phyloP scores from a whole-genome alignment of 1,140 invertebrate genomes.

The Panagrolaimus sp. region DNA sequence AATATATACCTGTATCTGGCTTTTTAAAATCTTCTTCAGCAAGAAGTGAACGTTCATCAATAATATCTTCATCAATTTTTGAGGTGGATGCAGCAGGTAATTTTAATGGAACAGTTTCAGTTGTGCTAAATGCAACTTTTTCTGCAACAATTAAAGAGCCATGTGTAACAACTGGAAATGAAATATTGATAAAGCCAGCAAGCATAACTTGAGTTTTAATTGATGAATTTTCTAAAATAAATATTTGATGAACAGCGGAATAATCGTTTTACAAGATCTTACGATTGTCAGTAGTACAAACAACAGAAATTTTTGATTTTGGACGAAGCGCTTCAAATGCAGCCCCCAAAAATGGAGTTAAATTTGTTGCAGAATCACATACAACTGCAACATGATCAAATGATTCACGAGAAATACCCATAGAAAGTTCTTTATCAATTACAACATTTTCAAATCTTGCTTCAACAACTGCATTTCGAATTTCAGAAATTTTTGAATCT shows the following conservation, averaged over 20 bases:
- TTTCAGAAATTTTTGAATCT: too few species aligned
- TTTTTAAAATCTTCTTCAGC: conserved; percentile 37
- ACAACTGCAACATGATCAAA: neutral
- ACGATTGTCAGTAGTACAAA: neutral
- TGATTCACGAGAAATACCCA: neutral
- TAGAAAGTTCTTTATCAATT: neutral
- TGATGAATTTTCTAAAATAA: neutral
- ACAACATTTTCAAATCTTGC: neutral
- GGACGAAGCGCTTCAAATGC: neutral
- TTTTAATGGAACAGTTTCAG: conserved; percentile 20
- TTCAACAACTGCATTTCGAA: neutral
- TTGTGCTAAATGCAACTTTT: conserved; percentile 16
- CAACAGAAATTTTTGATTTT: neutral
- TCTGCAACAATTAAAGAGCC: neutral
- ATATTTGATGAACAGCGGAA: too few species aligned
- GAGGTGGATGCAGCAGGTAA: conserved; percentile 6
- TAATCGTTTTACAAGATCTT: neutral
- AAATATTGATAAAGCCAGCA: neutral
- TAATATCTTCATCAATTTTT: conserved; percentile 28
- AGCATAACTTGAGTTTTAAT: neutral
- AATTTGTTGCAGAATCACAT: neutral
- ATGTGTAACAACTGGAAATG: neutral
- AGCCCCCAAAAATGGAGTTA: neutral
- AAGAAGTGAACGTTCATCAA: conserved; percentile 38
- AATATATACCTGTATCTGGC: conserved; percentile 19